phyloP scores from a whole-genome alignment of 2,888 invertebrate species.

The Panorpa germanica region DNA sequence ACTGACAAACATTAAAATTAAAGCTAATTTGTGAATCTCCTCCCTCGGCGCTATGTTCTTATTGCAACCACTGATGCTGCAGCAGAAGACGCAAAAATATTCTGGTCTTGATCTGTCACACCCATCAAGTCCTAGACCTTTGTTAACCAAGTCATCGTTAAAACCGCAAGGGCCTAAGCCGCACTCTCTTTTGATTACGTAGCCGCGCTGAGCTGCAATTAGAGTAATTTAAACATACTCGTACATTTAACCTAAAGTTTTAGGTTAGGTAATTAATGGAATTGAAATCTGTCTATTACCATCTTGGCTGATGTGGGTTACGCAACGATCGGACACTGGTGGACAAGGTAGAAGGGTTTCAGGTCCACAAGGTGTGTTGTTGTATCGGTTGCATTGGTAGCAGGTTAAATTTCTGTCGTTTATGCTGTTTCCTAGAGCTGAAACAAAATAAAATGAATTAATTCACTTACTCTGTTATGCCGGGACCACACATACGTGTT shows the following conservation, averaged over 20 bases:
- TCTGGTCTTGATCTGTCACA: constrained; percentile 23
- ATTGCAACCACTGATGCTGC: constrained; percentile 24
- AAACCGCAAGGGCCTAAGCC: constrained; percentile 26
- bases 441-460: no score
- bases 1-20: no score
- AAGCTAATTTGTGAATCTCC: background rate
- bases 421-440: no score
- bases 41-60: constrained; percentile 15
- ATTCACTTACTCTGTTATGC: no score
- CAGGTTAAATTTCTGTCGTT: constrained; percentile 22
- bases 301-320: constrained; percentile 24
- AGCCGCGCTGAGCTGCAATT: constrained; percentile 21
- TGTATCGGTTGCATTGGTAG: constrained; percentile 23
- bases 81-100: constrained; percentile 25
- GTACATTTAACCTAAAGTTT: background rate
- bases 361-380: constrained; percentile 19
- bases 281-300: constrained; percentile 17
- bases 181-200: constrained; percentile 23
- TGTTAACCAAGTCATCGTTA: constrained; percentile 21
- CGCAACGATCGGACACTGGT: constrained; percentile 22
- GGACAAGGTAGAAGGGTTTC: constrained; percentile 22
- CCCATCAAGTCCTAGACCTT: constrained; percentile 22
- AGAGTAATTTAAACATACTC: constrained; percentile 6
- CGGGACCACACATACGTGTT: no score
- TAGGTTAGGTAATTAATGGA: background rate